Evolutionary conservation across 2,797 vertebrate species (phyloP), one percentile per base, ranked within the genome.

Genomic region (Sparidentex hasta): DNA sequence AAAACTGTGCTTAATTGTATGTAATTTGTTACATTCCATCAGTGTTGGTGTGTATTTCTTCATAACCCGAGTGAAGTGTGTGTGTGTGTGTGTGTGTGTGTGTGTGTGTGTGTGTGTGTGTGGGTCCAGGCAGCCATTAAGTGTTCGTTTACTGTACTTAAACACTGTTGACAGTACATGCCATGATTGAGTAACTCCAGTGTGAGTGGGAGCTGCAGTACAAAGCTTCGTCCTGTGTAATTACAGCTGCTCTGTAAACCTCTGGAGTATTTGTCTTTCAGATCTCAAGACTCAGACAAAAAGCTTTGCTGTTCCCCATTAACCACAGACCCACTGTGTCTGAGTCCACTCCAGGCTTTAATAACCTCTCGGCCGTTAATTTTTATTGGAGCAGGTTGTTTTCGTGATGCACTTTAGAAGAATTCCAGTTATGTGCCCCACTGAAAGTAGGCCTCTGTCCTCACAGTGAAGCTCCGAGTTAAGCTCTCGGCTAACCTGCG

Each of bases 221-320:
- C 72, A 74, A 59, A 58, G 74, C 71, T 20, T 43, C 3, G 59
- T 23, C 5, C 68, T 54, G 51, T 87, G 78, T 86, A 63, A 83
- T 74, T 83, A 82, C 77, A 81, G 51, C 70, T 50, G 4, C 25
- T 75, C 64, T 46, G 82, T 74, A 71, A 86, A 80, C 71, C 65
- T 81, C 65, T 68, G 44, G 59, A 81, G 78, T 46, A 56, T 86
- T 89, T 89, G 82, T 81, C 64, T 64, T 74, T 46, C 62, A 59
- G 65, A 86, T 78, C 69, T 57, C 25, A 11, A 23, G 58, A 59
- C 71, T 83, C 71, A 55, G 65, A 57, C 56, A 8, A 20, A 17
- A 66, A 52, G 71, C 57, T 68, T 64, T 56, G 33, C 59, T 54
- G 3, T 72, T 83, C 47, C 57, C 77, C 47, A 47, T 79, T 59